Evolutionary conservation across 2,888 invertebrate species (phyloP).

Genomic region (Tuta absoluta): DNA sequence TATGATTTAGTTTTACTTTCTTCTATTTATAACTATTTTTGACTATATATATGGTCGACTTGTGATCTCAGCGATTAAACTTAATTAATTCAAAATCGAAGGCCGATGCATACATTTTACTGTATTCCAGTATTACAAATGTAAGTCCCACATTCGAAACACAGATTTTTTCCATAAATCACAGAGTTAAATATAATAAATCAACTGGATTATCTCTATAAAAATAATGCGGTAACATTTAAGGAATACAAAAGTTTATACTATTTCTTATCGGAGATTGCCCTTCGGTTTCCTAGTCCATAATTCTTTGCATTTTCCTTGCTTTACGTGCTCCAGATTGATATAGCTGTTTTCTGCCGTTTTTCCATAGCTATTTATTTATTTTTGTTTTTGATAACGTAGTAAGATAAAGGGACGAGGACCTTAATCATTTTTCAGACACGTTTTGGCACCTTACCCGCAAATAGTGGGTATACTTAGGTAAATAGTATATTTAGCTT

Average conservation of each 20-base stretch:
- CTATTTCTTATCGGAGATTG: slow-evolving; percentile 40
- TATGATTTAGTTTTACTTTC: too few relatives aligned
- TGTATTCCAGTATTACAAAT: slow-evolving; percentile 20
- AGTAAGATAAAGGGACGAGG: too few relatives aligned
- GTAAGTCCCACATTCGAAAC: slow-evolving; percentile 39
- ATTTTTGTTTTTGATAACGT: background rate
- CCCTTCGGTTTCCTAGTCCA: slow-evolving; percentile 34
- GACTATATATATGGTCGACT: too few relatives aligned
- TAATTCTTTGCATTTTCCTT: slow-evolving; percentile 38
- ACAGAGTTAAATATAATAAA: slow-evolving; percentile 43
- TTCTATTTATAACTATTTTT: too few relatives aligned
- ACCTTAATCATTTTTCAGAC: too few relatives aligned
- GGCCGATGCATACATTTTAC: background rate
- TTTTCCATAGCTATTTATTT: background rate
- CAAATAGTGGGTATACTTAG: too few relatives aligned
- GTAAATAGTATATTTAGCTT: too few relatives aligned
- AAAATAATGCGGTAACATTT: slow-evolving; percentile 44
- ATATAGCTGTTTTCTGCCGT: background rate
- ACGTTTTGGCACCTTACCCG: too few relatives aligned
- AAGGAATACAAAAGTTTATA: slow-evolving; percentile 40
- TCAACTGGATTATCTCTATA: slow-evolving; percentile 46
- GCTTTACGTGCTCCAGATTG: slow-evolving; percentile 29
- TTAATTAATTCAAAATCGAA: background rate
- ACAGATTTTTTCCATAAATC: slow-evolving; percentile 43
- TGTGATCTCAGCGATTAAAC: background rate